These are phyloP conservation scores for Terrapene triunguis DNA, from an alignment of 2,113 vertebrate genomes.

Conservation along the genomic window DNA sequence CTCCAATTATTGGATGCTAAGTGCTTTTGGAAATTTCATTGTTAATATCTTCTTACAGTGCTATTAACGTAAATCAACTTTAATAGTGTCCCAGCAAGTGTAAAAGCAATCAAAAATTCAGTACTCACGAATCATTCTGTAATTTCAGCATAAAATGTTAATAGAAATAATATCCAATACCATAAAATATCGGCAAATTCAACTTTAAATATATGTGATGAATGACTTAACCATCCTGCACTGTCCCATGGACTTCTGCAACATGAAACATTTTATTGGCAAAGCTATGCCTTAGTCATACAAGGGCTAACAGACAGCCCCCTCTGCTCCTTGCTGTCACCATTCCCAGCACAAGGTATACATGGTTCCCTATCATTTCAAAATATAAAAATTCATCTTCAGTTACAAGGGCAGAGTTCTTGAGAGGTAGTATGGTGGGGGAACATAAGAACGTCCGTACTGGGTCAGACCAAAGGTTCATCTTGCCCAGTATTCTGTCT, in stretches of 20 bases:
- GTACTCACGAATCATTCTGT: slow-evolving; percentile 90
- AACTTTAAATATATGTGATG: slow-evolving; percentile 87
- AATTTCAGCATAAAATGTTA: slow-evolving; percentile 92
- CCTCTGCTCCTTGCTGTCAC: not conserved
- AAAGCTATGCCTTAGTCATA: not conserved
- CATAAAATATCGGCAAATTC: slow-evolving; percentile 90
- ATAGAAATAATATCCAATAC: slow-evolving; percentile 91
- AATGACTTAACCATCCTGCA: slow-evolving; percentile 74
- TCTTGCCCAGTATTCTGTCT: too few species aligned
- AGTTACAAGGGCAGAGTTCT: not conserved
- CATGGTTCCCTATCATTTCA: not conserved
- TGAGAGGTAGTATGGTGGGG: slow-evolving; percentile 10
- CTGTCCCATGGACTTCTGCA: slow-evolving; percentile 55
- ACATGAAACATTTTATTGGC: slow-evolving; percentile 43
- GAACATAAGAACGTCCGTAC: not conserved
- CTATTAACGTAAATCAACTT: slow-evolving; percentile 91
- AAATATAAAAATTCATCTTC: slow-evolving; percentile 18
- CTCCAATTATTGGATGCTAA: slow-evolving; percentile 90
- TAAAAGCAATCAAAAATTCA: slow-evolving; percentile 92
- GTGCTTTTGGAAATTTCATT: slow-evolving; percentile 90
- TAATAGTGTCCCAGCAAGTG: slow-evolving; percentile 90
- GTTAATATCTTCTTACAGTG: slow-evolving; percentile 90
- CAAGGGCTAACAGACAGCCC: not conserved
- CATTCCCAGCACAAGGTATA: not conserved
- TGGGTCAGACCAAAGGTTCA: too few species aligned